A percentile compares a stretch with the other conserved stretches of the same genome.
Conservation (phyloP, 92 coral and sea anemone species). For the Bergia sp. region DNA sequence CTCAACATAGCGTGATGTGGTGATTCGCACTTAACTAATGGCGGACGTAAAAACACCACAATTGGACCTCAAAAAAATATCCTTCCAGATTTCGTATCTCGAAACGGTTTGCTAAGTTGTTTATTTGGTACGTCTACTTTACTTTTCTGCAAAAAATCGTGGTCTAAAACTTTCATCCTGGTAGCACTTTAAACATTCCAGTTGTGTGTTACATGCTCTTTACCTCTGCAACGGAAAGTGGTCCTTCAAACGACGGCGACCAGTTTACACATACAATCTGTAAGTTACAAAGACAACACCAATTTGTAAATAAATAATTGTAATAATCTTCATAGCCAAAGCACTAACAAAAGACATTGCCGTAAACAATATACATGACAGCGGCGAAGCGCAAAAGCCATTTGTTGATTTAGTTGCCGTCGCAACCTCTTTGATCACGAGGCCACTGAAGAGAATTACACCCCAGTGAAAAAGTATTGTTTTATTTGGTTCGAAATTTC, state of each 20-base stretch:
- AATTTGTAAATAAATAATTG: neutral
- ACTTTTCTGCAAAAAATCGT: neutral
- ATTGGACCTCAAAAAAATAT: neutral
- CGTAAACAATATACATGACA: too few relatives aligned
- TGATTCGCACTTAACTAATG: too few relatives aligned
- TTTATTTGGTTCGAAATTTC: too few relatives aligned
- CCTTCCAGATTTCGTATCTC: neutral
- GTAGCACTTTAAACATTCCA: neutral
- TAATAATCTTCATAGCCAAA: too few relatives aligned
- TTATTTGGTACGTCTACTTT: neutral
- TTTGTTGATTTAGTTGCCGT: too few relatives aligned
- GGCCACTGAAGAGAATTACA: too few relatives aligned
- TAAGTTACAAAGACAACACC: neutral
- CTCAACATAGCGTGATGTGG: too few relatives aligned
- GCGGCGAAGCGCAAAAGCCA: too few relatives aligned
- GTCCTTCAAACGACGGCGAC: slow-evolving; percentile 89
- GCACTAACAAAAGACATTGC: too few relatives aligned
- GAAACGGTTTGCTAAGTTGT: neutral
- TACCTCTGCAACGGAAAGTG: slow-evolving; percentile 85
- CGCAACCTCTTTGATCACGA: too few relatives aligned
- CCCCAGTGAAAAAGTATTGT: too few relatives aligned
- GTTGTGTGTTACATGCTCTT: neutral
- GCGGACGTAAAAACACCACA: neutral
- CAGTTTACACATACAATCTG: slow-evolving; percentile 82
- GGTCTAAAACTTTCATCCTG: neutral